These are phyloP conservation scores for Microcaecilia unicolor DNA, from an alignment of 2,797 vertebrate genomes.

Conservation along the genomic window DNA sequence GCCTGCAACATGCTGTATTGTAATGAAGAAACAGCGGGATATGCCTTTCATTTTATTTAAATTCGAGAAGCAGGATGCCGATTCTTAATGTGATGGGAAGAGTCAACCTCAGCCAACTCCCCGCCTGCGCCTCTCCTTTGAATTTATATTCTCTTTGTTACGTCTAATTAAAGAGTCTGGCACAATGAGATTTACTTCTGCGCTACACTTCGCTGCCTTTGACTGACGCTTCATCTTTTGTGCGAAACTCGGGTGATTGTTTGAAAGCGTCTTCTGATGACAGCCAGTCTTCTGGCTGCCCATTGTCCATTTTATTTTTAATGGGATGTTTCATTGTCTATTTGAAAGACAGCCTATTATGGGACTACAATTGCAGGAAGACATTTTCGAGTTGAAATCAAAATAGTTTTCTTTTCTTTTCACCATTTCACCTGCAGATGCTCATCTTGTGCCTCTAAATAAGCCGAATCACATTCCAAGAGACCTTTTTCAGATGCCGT, in stretches of 20 bases:
- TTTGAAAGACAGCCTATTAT: conserved; percentile 5
- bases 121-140: conserved; percentile 24
- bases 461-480: too few species aligned
- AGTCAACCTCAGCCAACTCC: conserved; percentile 1
- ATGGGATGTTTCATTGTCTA: background rate
- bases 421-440: too few species aligned
- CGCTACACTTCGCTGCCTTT: conserved; percentile 17
- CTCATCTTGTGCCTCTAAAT: too few species aligned
- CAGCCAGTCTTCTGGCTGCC: conserved; percentile 11
- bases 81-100: background rate
- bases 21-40: conserved; percentile 33
- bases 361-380: too few species aligned
- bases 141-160: conserved; percentile 26
- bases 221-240: conserved; percentile 24
- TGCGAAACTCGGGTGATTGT: conserved; percentile 13
- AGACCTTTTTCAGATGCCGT: background rate
- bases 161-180: conserved; percentile 26
- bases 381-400: too few species aligned
- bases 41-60: conserved; percentile 17
- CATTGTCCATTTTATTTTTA: conserved; percentile 8
- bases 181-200: conserved; percentile 19
- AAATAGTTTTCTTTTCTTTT: too few species aligned
- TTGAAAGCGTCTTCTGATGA: conserved; percentile 9
- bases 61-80: background rate
- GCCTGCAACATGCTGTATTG: conserved; percentile 3